Evolutionary conservation across 1,140 invertebrate species (phyloP).

Genomic region (Diorhabda sublineata): DNA sequence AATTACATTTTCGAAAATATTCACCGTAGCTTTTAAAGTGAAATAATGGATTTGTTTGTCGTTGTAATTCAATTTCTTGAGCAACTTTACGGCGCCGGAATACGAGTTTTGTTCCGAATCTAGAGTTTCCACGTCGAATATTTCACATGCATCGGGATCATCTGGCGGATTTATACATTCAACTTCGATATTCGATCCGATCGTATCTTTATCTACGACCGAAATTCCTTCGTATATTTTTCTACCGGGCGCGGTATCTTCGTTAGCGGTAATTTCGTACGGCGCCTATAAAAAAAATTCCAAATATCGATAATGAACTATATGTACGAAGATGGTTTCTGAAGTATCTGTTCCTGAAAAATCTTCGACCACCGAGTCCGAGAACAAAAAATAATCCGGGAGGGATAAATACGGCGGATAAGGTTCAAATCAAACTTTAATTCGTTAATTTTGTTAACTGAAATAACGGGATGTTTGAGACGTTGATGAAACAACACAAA

Average conservation of each 20-base stretch:
- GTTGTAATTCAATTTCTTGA: conserved; percentile 38
- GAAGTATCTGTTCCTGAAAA: no score
- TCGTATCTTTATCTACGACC: conserved; percentile 72
- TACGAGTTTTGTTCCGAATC: conserved; percentile 35
- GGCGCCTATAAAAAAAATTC: conserved; percentile 54
- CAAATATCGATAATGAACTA: no score
- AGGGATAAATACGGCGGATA: no score
- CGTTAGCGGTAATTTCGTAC: conserved; percentile 73
- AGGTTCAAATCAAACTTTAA: no score
- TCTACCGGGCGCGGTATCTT: conserved; percentile 70
- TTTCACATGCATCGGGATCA: conserved; percentile 38
- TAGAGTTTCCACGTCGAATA: conserved; percentile 36
- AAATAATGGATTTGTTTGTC: conserved; percentile 33
- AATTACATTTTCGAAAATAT: not conserved
- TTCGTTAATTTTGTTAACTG: no score
- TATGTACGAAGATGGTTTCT: no score
- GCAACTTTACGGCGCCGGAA: conserved; percentile 37
- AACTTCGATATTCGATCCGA: conserved; percentile 75
- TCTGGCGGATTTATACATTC: conserved; percentile 55
- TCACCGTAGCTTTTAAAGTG: conserved; percentile 40
- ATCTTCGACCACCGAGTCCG: no score
- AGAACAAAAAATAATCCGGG: no score
- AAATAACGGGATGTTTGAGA: no score
- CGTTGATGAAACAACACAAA: no score
- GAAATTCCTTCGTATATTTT: conserved; percentile 69